Evolutionary conservation across 2,888 invertebrate genomes (phyloP), one percentile per base, ranked within the genome.

Genomic region (Gibbula magus): DNA sequence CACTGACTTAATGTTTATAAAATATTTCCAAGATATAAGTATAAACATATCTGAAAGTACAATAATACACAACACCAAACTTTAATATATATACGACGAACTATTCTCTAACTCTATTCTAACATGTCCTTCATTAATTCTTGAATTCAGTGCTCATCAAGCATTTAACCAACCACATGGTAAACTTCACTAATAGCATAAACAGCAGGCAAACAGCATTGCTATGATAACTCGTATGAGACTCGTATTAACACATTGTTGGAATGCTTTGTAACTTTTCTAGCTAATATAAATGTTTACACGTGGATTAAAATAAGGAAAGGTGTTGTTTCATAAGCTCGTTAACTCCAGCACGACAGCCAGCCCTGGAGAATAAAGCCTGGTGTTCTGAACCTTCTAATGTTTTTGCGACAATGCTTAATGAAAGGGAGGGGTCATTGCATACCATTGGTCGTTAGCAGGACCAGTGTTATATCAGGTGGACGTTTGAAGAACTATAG

Each of bases 371-470:
- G 13, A 10, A 45, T 29, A 22, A 61, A 25, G 61, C 10, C 10
- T 18, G 29, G 61, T 29, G 29, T 29, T 61, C 22, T 25, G 20
- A 29, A 29, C 25, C 25, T 25, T 61, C 61, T 61, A 61, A 61
- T 61, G 61, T 61, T 61, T 61, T 61, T 29, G 61, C 61, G 61
- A 61, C 61, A 61, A 61, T 61, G 61, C 29, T 61, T 25, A 61
- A 61, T 61, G 61, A 61, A 61, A 61, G 61, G 61, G 61, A 61
- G 61, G 61, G 61, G 61, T 61, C 61, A 61, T 61, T 61, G 61
- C 25, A 29, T 25, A 25, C 25, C 29, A 61, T 29, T 61, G 61
- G 61, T 61, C 61, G 61, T 61, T 61, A 61, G 61, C 16, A 29
- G 29, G 61, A 16, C 61, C 29, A 29, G 29, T 61, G 61, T 61